Evolutionary conservation across 2,888 invertebrate species (phyloP).

Genomic region (Crocallis elinguaria): DNA sequence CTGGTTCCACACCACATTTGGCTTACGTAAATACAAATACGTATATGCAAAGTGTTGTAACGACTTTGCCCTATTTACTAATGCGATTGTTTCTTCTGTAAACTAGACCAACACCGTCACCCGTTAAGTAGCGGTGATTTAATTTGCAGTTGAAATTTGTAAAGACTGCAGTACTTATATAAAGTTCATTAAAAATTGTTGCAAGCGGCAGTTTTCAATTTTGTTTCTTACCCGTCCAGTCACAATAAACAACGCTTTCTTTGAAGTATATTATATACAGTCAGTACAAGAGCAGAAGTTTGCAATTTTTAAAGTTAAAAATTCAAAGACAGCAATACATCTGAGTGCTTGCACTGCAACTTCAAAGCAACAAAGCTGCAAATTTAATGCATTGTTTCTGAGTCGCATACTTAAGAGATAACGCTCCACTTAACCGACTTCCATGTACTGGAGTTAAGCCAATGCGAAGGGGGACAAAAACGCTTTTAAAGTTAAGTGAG

Average conservation of each 20-base stretch:
- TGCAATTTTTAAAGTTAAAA: conserved; percentile 21
- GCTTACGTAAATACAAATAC: conserved; percentile 8
- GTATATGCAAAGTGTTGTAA: conserved; percentile 45
- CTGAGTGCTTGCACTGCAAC: conserved; percentile 21
- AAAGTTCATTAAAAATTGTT: neutral
- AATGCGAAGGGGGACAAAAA: conserved; percentile 2
- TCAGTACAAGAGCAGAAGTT: neutral
- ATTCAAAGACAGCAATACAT: conserved; percentile 26
- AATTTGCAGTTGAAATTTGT: conserved; percentile 31
- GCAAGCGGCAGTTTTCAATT: conserved; percentile 5
- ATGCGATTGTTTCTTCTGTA: conserved; percentile 62
- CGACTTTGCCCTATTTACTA: conserved; percentile 64
- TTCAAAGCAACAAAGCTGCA: conserved; percentile 4
- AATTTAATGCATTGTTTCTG: conserved; percentile 12
- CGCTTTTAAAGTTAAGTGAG: neutral
- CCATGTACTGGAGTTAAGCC: neutral
- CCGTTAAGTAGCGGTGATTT: conserved; percentile 47
- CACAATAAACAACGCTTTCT: neutral
- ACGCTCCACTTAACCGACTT: neutral
- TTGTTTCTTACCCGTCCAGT: neutral
- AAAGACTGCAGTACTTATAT: neutral
- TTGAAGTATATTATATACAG: conserved; percentile 19
- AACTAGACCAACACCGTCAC: conserved; percentile 42
- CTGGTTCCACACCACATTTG: conserved; percentile 1
- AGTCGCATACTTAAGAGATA: conserved; percentile 9